Conservation (phyloP, 2,113 vertebrate species). For the Megalops atlanticus region DNA sequence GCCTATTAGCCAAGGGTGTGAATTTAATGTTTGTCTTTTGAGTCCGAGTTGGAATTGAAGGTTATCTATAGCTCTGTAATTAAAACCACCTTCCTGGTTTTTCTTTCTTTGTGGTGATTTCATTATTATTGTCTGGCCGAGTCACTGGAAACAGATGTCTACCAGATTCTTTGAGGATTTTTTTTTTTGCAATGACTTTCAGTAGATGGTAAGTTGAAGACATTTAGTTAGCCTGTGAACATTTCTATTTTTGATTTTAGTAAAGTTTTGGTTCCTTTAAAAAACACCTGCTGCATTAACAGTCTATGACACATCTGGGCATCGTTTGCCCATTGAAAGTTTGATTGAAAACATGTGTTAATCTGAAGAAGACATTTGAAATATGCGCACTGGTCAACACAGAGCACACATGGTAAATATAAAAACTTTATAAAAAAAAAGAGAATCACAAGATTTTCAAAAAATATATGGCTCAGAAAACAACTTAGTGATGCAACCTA, state of each 20-base stretch:
- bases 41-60: constrained; percentile 57
- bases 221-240: constrained; percentile 71
- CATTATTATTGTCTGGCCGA: constrained; percentile 64
- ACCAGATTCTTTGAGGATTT: constrained; percentile 60
- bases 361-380: constrained; percentile 14
- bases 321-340: constrained; percentile 33
- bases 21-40: constrained; percentile 62
- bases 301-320: constrained; percentile 47
- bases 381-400: constrained; percentile 5
- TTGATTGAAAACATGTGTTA: neutral
- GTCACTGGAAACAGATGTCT: constrained; percentile 74
- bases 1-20: constrained; percentile 62
- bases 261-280: constrained; percentile 53
- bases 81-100: constrained; percentile 62
- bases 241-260: constrained; percentile 67
- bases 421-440: constrained; percentile 22
- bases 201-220: constrained; percentile 62
- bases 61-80: constrained; percentile 73
- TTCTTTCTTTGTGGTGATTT: constrained; percentile 62
- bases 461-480: neutral
- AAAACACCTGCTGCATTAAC: constrained; percentile 57
- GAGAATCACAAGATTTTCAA: constrained; percentile 9
- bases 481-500: neutral
- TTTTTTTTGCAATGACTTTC: constrained; percentile 61
- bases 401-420: constrained; percentile 32